Conservation (phyloP, 2,888 invertebrate species). For the Crioceris asparagi region DNA sequence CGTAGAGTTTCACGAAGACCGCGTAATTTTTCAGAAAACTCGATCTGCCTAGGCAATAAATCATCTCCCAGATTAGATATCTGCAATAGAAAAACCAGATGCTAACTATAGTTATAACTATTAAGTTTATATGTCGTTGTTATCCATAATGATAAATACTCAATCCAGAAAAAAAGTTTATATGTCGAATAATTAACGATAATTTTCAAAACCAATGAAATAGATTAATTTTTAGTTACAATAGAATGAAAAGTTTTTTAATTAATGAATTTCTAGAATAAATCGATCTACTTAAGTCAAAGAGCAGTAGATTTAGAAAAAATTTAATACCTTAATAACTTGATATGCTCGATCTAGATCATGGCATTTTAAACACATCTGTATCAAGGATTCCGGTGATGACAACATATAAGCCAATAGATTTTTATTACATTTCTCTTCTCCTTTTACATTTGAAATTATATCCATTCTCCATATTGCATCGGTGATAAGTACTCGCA, state of each 20-base stretch:
- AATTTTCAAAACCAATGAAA: neutral
- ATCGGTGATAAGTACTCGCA: conserved; percentile 49
- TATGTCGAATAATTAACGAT: neutral
- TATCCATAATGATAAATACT: no score
- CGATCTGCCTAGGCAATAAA: conserved; percentile 54
- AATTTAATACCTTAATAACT: conserved; percentile 62
- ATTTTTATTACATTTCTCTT: conserved; percentile 39
- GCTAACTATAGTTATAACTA: neutral
- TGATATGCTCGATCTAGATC: conserved; percentile 65
- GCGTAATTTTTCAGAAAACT: conserved; percentile 56
- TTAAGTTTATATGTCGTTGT: no score
- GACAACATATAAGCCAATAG: conserved; percentile 62
- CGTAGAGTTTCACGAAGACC: conserved; percentile 29
- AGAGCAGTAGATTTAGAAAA: neutral
- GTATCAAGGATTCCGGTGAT: conserved; percentile 63
- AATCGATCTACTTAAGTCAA: neutral
- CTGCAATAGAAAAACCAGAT: conserved; percentile 39
- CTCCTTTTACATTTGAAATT: conserved; percentile 47
- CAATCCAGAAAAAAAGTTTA: neutral
- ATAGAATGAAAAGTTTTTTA: neutral
- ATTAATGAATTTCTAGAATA: neutral
- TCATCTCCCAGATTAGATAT: conserved; percentile 57
- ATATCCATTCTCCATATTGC: conserved; percentile 64
- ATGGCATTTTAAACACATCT: conserved; percentile 61
- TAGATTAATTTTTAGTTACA: neutral